Percentiles rank a stretch among this genome's conserved stretches.
Conservation (phyloP, 2,797 vertebrate genomes). For the Saxicola maurus region DNA sequence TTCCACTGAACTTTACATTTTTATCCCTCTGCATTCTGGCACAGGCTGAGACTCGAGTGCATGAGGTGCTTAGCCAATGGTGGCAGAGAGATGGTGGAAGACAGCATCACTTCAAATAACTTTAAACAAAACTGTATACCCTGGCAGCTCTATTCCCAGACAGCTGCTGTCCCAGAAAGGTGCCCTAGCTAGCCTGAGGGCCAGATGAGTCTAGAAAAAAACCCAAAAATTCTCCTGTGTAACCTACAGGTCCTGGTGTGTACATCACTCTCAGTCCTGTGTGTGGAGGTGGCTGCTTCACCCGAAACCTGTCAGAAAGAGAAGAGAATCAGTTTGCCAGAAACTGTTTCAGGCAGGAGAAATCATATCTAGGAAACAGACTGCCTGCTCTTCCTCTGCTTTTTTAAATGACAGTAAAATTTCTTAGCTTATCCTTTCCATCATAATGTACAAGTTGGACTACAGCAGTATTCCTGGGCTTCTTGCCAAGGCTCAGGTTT, state of each 20-base stretch:
- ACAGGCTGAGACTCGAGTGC: rapidly evolving
- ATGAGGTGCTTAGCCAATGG: rapidly evolving
- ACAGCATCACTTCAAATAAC: neutral
- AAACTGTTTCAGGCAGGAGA: neutral
- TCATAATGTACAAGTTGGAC: neutral
- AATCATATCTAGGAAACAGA: neutral
- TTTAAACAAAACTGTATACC: neutral
- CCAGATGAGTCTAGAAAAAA: neutral
- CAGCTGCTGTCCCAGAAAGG: neutral
- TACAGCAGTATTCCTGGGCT: neutral
- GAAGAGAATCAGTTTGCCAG: neutral
- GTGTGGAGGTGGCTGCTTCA: constrained; percentile 81
- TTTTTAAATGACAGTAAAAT: neutral
- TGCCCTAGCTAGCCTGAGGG: neutral
- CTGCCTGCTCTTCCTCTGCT: neutral
- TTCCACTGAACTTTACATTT: neutral
- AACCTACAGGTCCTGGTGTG: constrained; percentile 83
- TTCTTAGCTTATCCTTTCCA: neutral
- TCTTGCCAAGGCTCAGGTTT: neutral
- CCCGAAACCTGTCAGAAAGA: constrained; percentile 76
- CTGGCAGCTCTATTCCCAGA: neutral
- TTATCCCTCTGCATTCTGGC: neutral
- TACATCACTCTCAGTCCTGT: constrained; percentile 83
- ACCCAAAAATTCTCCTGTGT: neutral
- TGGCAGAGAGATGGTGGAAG: neutral